Conservation (phyloP, 2,888 invertebrate species). For the Anorthoa munda region DNA sequence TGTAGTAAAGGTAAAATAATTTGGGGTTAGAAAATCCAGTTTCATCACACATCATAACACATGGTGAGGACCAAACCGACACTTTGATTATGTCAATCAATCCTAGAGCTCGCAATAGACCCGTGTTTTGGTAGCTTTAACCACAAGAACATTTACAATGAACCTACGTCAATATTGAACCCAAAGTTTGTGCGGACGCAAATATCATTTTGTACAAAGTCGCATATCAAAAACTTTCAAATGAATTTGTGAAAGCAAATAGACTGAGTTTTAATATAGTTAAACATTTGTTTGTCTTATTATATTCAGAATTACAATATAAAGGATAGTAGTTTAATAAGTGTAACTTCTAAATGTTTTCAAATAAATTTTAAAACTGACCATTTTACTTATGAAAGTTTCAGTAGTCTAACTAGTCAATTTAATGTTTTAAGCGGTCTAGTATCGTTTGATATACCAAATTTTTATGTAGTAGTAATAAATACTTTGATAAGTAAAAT, state of each 20-base stretch:
- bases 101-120: slow-evolving; percentile 11
- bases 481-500: slow-evolving; percentile 53
- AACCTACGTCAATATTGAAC: slow-evolving; percentile 42
- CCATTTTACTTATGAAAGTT: slow-evolving; percentile 55
- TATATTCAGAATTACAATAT: slow-evolving; percentile 66
- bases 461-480: slow-evolving; percentile 28
- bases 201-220: slow-evolving; percentile 67
- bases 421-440: slow-evolving; percentile 6
- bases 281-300: slow-evolving; percentile 70
- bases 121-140: slow-evolving; percentile 42
- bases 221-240: slow-evolving; percentile 70
- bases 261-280: slow-evolving; percentile 67
- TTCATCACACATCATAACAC: slow-evolving; percentile 20
- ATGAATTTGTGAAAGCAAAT: slow-evolving; percentile 62
- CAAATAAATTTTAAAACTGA: slow-evolving; percentile 51
- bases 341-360: slow-evolving; percentile 65
- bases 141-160: slow-evolving; percentile 53
- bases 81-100: slow-evolving; percentile 42
- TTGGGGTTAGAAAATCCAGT: slow-evolving; percentile 9
- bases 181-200: slow-evolving; percentile 55
- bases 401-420: slow-evolving; percentile 32
- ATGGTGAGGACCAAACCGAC: slow-evolving; percentile 33
- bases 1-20: slow-evolving; percentile 7
- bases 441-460: slow-evolving; percentile 11
- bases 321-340: slow-evolving; percentile 68